Percentiles rank a stretch among this genome's conserved stretches.
Conservation (phyloP, 2,888 invertebrate genomes). For the Brachyptera risi region DNA sequence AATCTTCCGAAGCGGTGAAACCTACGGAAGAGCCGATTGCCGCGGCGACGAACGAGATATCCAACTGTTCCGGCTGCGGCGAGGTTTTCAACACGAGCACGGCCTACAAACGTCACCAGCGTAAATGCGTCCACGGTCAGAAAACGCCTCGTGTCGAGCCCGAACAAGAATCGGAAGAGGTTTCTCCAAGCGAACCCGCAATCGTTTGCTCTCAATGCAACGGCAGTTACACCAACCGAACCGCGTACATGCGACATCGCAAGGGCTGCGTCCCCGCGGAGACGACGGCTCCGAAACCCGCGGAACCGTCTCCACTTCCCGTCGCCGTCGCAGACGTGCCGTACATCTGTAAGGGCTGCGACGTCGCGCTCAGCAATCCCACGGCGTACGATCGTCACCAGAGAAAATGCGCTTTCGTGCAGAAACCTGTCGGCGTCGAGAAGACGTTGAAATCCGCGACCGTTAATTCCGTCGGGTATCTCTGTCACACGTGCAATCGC, state of each 20-base stretch:
- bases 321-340: too few relatives aligned
- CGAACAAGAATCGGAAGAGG: background rate
- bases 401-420: background rate
- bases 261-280: background rate
- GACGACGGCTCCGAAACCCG: background rate
- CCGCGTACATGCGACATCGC: slow-evolving; percentile 2
- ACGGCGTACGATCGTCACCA: background rate
- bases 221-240: background rate
- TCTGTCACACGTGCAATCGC: background rate
- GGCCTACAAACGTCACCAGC: background rate
- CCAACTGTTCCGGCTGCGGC: background rate
- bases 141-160: background rate
- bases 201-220: background rate
- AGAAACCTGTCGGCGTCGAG: background rate
- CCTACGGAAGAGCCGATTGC: background rate
- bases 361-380: background rate
- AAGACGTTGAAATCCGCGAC: background rate
- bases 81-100: background rate
- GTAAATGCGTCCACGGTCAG: background rate
- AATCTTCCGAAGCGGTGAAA: background rate
- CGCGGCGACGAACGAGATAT: background rate
- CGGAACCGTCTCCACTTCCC: too few relatives aligned
- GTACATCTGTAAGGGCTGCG: background rate
- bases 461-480: background rate
- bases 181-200: background rate